Base-by-base conservation (phyloP, 23 tunicate species). In the Ascidia mentula region DNA sequence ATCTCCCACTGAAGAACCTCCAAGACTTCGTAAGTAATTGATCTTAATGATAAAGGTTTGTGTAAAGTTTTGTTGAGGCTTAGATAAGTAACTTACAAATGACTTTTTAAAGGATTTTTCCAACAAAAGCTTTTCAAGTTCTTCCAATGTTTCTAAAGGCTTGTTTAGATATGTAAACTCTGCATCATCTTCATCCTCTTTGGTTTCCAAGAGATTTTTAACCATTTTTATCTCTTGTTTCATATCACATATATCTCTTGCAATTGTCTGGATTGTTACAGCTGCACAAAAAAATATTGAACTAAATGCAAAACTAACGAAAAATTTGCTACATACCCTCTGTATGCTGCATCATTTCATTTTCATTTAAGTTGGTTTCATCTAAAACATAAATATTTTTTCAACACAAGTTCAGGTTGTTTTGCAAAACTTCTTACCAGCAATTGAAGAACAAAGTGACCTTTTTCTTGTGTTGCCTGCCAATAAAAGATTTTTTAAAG, bases 191-290 rank as follows among this genome's bases (percentile, higher is more conserved):
- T 42, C 53, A 9, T 42, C 53, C 53, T 42, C 53, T 15, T 42
- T 42, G 53, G 15, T 42, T 42, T 42, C 53, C 53, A 42, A 42
- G 53, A 42, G 53, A 42, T 42, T 42, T 42, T 42, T 42, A 42
- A 42, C 53, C 15, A 42, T 42, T 15, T 42, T 42, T 42, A 42
- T 42, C 15, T 42, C 53, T 42, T 42, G 53, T 42, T 42, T 42
- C 53, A 42, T 42, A 15, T 42, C 53, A 42, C 53, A 9, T 42
- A 42, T 42, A 15, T 42, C 53, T 42, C 53, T 42, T 42, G 53
- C 53, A 42, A 42, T 42, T 42, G 53, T 42, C 53, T 42, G 53
- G 53, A 42, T 42, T 42, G 53, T 42, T 42, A 42, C 53, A 42
- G 53, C 53, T 42, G 15, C 53, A 42, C 53, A 42, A 42, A 42